phyloP scores from a whole-genome alignment of 1,140 invertebrate species.

The Drosophila hydei region DNA sequence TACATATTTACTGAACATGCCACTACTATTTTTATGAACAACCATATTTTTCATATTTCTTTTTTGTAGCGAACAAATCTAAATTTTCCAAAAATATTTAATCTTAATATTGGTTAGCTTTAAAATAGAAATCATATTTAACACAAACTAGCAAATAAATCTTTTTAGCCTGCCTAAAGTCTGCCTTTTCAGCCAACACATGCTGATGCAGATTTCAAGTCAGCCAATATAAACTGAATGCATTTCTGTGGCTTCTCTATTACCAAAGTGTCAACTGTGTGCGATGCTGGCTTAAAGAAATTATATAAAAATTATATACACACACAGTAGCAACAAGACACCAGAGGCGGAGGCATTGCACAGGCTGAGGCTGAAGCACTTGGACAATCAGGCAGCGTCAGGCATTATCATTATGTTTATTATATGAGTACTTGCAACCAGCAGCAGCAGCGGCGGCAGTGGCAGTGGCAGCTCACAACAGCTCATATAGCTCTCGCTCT shows the following conservation, averaged over 20 bases:
- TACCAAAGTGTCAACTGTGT: constrained; percentile 49
- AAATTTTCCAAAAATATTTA: too few species aligned
- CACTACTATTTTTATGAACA: too few species aligned
- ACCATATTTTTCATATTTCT: too few species aligned
- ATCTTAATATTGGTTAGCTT: too few species aligned
- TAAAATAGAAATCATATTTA: too few species aligned
- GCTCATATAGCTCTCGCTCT: constrained; percentile 69
- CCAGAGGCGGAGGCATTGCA: constrained; percentile 43
- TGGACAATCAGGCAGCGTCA: constrained; percentile 61
- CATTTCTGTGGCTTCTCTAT: constrained; percentile 70
- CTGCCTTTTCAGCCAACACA: background rate
- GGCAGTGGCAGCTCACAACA: constrained; percentile 37
- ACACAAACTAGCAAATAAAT: too few species aligned
- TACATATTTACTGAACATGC: too few species aligned
- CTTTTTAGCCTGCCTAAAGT: too few species aligned
- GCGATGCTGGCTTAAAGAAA: constrained; percentile 12
- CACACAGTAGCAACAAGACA: constrained; percentile 62
- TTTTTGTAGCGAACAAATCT: too few species aligned
- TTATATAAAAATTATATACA: constrained; percentile 25
- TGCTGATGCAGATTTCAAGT: background rate
- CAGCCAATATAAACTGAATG: constrained; percentile 10
- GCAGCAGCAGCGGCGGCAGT: constrained; percentile 32
- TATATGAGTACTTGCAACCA: constrained; percentile 51
- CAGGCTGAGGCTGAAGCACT: constrained; percentile 46
- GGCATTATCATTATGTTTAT: constrained; percentile 83